These are phyloP conservation scores for Ochotona princeps DNA, from an alignment of 2,113 vertebrate genomes.

Conservation along the genomic window DNA sequence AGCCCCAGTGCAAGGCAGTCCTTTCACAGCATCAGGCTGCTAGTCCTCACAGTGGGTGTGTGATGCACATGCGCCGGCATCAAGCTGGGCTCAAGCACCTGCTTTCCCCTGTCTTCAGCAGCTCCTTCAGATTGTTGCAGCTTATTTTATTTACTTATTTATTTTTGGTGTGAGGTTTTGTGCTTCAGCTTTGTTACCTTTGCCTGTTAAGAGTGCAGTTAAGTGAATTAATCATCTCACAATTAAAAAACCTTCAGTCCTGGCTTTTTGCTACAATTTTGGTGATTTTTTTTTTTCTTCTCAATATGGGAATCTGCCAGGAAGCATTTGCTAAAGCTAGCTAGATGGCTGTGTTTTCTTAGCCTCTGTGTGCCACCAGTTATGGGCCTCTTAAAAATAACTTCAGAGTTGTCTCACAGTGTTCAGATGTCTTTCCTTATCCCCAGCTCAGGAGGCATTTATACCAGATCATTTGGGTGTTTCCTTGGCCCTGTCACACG, in stretches of 20 bases:
- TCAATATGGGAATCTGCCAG: not conserved
- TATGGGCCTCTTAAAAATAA: not conserved
- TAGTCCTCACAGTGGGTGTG: not conserved
- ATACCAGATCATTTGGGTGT: not conserved
- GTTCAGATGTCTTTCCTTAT: not conserved
- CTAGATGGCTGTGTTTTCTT: constrained; percentile 30
- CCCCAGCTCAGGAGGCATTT: not conserved
- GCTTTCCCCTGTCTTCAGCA: not conserved
- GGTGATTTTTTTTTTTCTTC: not conserved
- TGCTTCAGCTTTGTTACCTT: not conserved
- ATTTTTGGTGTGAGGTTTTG: not conserved
- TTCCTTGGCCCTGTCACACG: not conserved
- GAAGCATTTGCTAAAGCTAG: not conserved
- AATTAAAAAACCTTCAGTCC: not conserved
- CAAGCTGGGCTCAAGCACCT: rapidly evolving
- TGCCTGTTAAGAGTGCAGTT: not conserved
- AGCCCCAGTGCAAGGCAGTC: not conserved
- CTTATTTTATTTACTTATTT: too few species aligned
- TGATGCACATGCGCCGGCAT: not conserved
- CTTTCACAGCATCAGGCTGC: not conserved
- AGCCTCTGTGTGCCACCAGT: not conserved
- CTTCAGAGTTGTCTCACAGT: not conserved
- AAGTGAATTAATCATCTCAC: not conserved
- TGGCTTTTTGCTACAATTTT: not conserved
- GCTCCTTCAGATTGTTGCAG: not conserved